Evolutionary conservation across 2,797 vertebrate species (phyloP).

Genomic region (Momotus momota): DNA sequence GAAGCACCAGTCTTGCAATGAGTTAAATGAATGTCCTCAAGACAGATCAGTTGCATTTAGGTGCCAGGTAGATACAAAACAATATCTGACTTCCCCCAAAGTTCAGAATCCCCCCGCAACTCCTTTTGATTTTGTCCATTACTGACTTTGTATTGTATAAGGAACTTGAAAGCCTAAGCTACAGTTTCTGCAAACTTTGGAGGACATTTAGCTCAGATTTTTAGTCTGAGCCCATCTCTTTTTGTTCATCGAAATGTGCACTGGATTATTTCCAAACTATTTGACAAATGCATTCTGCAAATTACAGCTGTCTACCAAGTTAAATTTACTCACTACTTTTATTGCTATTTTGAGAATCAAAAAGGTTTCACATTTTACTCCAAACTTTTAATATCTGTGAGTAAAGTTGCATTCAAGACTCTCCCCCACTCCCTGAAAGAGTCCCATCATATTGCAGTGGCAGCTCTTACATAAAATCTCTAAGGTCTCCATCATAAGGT

Average conservation of each 20-base stretch:
- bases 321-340: conserved; percentile 42
- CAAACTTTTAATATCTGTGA: conserved; percentile 14
- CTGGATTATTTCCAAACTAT: conserved; percentile 52
- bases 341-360: conserved; percentile 19
- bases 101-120: background rate
- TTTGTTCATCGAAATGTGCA: background rate
- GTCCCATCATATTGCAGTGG: background rate
- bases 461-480: background rate
- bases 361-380: conserved; percentile 41
- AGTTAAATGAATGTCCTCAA: background rate
- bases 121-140: background rate
- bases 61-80: background rate
- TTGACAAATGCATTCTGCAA: conserved; percentile 51
- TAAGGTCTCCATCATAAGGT: background rate
- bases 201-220: background rate
- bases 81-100: background rate
- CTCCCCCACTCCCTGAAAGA: background rate
- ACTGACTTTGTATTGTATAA: background rate
- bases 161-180: background rate
- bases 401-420: conserved; percentile 27
- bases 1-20: background rate
- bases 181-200: background rate
- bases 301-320: conserved; percentile 40
- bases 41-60: background rate
- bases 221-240: background rate